These are phyloP conservation scores for Syngnathus typhle DNA, from an alignment of 2,113 vertebrate species.

Conservation along the genomic window DNA sequence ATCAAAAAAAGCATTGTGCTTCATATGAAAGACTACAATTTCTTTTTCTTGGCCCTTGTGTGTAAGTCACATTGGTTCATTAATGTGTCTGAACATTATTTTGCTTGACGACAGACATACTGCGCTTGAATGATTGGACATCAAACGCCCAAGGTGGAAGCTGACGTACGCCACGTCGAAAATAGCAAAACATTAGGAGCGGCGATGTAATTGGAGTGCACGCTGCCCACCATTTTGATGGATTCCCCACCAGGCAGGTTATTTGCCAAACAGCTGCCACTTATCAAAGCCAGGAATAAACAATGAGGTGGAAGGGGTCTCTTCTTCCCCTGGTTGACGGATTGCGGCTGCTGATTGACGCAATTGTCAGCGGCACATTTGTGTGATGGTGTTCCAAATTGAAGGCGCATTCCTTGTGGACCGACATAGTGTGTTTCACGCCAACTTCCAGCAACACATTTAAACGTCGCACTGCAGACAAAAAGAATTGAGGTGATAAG, in stretches of 20 bases:
- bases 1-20: no score
- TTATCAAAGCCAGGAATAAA: constrained; percentile 46
- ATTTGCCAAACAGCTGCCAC: constrained; percentile 18
- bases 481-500: constrained; percentile 22
- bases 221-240: constrained; percentile 6
- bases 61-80: background rate
- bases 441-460: constrained; percentile 10
- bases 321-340: constrained; percentile 42
- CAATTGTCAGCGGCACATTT: constrained; percentile 42
- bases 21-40: no score
- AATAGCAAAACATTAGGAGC: background rate
- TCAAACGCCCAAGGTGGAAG: background rate
- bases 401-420: constrained; percentile 6
- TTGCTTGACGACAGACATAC: background rate
- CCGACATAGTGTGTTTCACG: constrained; percentile 9
- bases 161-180: background rate
- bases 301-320: background rate
- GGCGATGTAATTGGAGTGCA: background rate
- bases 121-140: background rate
- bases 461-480: constrained; percentile 3
- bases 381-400: constrained; percentile 29
- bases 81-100: background rate
- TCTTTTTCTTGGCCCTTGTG: background rate
- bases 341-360: constrained; percentile 45
- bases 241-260: constrained; percentile 24